Evolutionary conservation across 2,888 invertebrate species (phyloP), one percentile per base, ranked within the genome.

Genomic region (Tipula helvola): DNA sequence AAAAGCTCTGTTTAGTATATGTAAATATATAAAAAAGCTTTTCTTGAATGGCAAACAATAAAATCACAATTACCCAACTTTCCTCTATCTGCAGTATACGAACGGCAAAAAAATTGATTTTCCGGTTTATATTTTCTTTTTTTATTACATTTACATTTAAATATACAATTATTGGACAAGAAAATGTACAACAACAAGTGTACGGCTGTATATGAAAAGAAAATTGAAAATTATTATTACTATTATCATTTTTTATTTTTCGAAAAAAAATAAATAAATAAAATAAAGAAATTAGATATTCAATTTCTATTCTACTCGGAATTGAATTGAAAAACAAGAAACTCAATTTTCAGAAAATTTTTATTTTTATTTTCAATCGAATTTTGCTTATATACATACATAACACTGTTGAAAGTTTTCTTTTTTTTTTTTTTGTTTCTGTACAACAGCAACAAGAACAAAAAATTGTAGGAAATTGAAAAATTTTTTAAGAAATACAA

Each of bases 141-240:
- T 52, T 71, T 71, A 28, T 71, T 71, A 71, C 28, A 71, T 71
- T 71, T 71, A 71, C 71, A 71, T 71, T 28, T 71, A 71, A 71
- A 71, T 71, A 28, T 71, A 71, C 71, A 71, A 71, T 71, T 71
- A 71, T 71, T 71, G 71, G 71, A 71, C 71, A 71, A 28, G 71
- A 71, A 71, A 71, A 71, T 71, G 10, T 71, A 71, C 28, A 52
- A 16, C 52, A 52, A 7, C 16, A 52, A 16, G 3, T 12, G 10
- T 10, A 44, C 3, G 7, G 5, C 5, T 44, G 10, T 44, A 44
- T 10, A 52, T 28, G 8, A 28, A 8, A 71, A 71, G 71, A 71
- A 71, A 71, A 71, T 71, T 71, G 71, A 71, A 71, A 71, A 71
- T 71, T 71, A 71, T 71, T 71, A 71, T 71, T 71, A 71, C 71